These are phyloP conservation scores for Helicoverpa armigera DNA, from an alignment of 1,140 invertebrate species.

Conservation along the genomic window DNA sequence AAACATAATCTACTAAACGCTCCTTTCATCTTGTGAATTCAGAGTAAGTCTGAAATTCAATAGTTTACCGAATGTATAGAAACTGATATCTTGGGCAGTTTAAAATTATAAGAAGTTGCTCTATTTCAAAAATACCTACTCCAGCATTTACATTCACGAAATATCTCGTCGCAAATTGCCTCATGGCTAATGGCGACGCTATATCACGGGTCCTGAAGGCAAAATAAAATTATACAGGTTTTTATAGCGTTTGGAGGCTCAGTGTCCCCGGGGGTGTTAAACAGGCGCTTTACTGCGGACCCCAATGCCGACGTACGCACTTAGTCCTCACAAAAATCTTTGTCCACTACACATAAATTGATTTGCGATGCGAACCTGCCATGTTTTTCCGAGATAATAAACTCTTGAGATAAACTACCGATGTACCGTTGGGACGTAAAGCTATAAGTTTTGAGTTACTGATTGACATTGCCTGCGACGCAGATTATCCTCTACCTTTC, in stretches of 20 bases:
- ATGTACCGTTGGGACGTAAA: neutral
- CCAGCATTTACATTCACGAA: conserved; percentile 22
- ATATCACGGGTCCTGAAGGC: conserved; percentile 43
- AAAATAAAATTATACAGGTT: conserved; percentile 55
- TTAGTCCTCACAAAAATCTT: conserved; percentile 42
- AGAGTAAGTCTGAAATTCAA: too few relatives aligned
- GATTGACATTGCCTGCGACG: neutral
- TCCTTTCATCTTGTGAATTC: too few relatives aligned
- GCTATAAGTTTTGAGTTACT: conserved; percentile 1
- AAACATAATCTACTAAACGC: too few relatives aligned
- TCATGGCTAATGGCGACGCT: conserved; percentile 40
- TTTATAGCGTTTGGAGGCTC: conserved; percentile 40
- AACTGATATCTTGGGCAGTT: too few relatives aligned
- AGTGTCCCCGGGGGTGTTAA: conserved; percentile 37
- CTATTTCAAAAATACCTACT: neutral
- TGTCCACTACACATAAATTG: conserved; percentile 50
- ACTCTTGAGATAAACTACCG: conserved; percentile 21
- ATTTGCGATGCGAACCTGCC: conserved; percentile 40
- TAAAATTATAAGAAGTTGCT: neutral
- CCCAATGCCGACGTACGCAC: conserved; percentile 21
- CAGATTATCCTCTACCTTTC: too few relatives aligned
- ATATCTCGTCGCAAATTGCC: conserved; percentile 36
- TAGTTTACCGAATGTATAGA: too few relatives aligned
- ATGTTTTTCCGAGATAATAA: conserved; percentile 36
- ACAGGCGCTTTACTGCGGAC: conserved; percentile 39